phyloP scores from a whole-genome alignment of 2,113 vertebrate genomes.

The Syrmaticus mikado region DNA sequence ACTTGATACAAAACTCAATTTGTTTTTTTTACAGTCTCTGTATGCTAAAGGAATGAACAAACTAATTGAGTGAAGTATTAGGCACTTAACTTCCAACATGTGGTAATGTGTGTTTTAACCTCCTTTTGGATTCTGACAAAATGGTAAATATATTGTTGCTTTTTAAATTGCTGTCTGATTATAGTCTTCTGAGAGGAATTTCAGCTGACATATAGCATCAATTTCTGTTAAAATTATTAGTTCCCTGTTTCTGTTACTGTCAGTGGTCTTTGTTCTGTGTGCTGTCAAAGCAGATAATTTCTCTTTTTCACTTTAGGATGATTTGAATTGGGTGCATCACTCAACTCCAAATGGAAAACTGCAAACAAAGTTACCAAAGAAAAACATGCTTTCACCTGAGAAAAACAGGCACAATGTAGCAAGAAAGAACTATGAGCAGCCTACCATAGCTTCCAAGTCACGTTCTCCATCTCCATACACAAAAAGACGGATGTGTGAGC shows the following conservation, averaged over 20 bases:
- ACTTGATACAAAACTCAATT: neutral
- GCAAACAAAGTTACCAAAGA: conserved; percentile 59
- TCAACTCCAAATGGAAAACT: conserved; percentile 62
- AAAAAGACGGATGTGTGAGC: conserved; percentile 93
- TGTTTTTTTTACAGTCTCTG: conserved; percentile 1
- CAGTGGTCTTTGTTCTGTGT: neutral
- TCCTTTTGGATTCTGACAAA: conserved; percentile 3
- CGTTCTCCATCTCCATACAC: conserved; percentile 93
- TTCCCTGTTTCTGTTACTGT: neutral
- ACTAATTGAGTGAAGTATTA: neutral
- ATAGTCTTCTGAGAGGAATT: neutral
- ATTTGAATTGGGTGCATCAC: conserved; percentile 21
- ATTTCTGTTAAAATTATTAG: neutral
- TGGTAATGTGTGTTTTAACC: neutral
- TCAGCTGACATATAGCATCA: neutral
- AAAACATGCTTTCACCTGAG: conserved; percentile 51
- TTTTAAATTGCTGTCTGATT: conserved; percentile 4
- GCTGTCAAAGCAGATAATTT: neutral
- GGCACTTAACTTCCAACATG: neutral
- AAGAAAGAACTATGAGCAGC: conserved; percentile 82
- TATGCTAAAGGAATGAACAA: neutral
- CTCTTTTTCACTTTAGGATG: conserved; percentile 67
- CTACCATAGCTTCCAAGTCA: conserved; percentile 89
- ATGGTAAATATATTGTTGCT: neutral
- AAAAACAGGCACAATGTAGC: conserved; percentile 46